Percentiles rank a stretch among this genome's conserved stretches.
phyloP scores from a whole-genome alignment of 2,113 vertebrate genomes.

The Lasiurus cinereus region DNA sequence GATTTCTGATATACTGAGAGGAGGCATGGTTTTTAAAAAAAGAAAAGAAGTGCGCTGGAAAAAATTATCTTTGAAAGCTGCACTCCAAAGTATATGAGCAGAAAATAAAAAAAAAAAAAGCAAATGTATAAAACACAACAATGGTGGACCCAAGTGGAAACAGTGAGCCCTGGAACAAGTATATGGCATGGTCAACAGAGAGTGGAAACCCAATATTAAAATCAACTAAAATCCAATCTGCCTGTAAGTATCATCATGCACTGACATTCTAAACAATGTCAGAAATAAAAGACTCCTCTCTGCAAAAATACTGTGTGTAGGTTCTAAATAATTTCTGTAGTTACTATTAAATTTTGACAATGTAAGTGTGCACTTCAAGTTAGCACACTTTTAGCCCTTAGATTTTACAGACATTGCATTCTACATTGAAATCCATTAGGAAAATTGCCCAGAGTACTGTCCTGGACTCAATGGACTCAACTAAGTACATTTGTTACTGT shows the following conservation, averaged over 20 bases:
- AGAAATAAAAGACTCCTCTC: neutral
- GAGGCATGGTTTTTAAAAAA: neutral
- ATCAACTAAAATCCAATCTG: neutral
- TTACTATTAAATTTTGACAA: neutral
- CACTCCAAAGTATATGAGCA: neutral
- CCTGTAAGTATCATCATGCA: neutral
- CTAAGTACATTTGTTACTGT: neutral
- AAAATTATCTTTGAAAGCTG: constrained; percentile 7
- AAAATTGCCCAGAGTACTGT: neutral
- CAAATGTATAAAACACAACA: neutral
- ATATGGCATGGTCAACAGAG: neutral
- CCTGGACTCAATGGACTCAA: neutral
- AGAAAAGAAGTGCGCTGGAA: neutral
- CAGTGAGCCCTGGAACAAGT: neutral
- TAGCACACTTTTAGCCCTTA: neutral
- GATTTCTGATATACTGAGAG: constrained; percentile 64
- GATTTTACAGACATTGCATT: neutral
- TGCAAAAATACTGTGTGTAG: neutral
- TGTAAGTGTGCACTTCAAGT: neutral
- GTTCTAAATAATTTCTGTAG: neutral
- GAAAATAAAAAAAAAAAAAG: constrained; percentile 50
- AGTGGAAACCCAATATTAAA: neutral
- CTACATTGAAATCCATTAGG: neutral
- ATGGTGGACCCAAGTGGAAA: neutral
- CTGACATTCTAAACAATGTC: neutral